Evolutionary conservation across 2,797 vertebrate genomes (phyloP), one percentile per base, ranked within the genome.

Genomic region (Rhinophrynus dorsalis): DNA sequence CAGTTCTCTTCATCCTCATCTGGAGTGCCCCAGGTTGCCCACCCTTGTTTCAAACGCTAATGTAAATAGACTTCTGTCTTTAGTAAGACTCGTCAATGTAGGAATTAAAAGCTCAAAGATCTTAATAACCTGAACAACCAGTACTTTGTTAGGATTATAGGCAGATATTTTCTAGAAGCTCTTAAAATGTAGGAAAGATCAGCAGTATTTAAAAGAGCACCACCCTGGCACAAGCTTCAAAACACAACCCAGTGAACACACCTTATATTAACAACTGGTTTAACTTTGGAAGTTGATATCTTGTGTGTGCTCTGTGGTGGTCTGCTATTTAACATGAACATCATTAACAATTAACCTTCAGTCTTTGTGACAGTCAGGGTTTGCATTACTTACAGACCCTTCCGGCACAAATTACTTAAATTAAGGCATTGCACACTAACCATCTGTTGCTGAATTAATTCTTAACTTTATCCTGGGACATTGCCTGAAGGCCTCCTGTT

Each of bases 361-460:
- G 32, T 26, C 50, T 24, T 7, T 24, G 2, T 27, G 20, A 52
- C n/a, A 52, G n/a, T n/a, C n/a, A n/a, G n/a, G n/a, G n/a, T n/a
- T n/a, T n/a, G n/a, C n/a, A n/a, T n/a, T n/a, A n/a, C n/a, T n/a
- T n/a, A n/a, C n/a, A n/a, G n/a, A n/a, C n/a, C n/a, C n/a, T n/a
- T n/a, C n/a, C n/a, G n/a, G n/a, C n/a, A n/a, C n/a, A n/a, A n/a
- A n/a, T n/a, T n/a, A n/a, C n/a, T n/a, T n/a, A n/a, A n/a, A n/a
- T n/a, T n/a, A n/a, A n/a, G n/a, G n/a, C n/a, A n/a, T n/a, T n/a
- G n/a, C n/a, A n/a, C n/a, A n/a, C n/a, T n/a, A n/a, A n/a, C n/a
- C 60, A 64, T 51, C 60, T 64, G 60, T 38, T 11, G 11, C 58
- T 47, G 58, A 45, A 45, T 29, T 38, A 20, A 61, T 61, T 61